Evolutionary conservation across 2,888 invertebrate genomes (phyloP).

Genomic region (Germaria angustata): DNA sequence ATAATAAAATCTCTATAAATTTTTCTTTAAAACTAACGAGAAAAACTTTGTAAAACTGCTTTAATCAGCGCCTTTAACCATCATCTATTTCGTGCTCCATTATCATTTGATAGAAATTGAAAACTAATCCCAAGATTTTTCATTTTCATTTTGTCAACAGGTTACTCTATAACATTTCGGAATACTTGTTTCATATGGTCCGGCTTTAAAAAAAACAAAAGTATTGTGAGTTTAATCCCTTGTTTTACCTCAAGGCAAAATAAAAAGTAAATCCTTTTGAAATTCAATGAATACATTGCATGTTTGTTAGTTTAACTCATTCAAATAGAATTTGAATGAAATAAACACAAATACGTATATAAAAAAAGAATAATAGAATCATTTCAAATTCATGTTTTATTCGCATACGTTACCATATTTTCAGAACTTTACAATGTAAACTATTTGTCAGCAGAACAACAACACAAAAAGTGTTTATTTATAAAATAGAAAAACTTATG

Average conservation of each 20-base stretch:
- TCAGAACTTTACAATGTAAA: background rate
- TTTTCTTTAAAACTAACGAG: too few relatives aligned
- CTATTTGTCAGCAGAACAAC: slow-evolving; percentile 12
- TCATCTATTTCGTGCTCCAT: too few relatives aligned
- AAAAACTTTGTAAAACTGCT: too few relatives aligned
- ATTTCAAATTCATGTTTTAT: background rate
- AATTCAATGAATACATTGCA: background rate
- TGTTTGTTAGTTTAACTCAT: slow-evolving; percentile 10
- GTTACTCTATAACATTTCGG: too few relatives aligned
- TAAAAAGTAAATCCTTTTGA: background rate
- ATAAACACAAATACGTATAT: too few relatives aligned
- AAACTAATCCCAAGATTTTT: too few relatives aligned
- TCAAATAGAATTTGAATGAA: slow-evolving; percentile 21
- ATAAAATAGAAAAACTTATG: background rate
- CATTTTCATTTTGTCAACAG: too few relatives aligned
- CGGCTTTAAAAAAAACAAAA: background rate
- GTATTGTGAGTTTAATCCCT: background rate
- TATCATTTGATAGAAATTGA: too few relatives aligned
- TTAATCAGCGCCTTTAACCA: too few relatives aligned
- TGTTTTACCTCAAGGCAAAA: slow-evolving; percentile 10
- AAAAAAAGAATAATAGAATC: background rate
- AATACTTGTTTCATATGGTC: too few relatives aligned
- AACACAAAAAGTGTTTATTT: slow-evolving; percentile 24
- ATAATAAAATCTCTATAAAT: too few relatives aligned
- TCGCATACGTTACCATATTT: background rate